Base-by-base conservation (phyloP, 2,113 vertebrate genomes). In the Recurvirostra avosetta region DNA sequence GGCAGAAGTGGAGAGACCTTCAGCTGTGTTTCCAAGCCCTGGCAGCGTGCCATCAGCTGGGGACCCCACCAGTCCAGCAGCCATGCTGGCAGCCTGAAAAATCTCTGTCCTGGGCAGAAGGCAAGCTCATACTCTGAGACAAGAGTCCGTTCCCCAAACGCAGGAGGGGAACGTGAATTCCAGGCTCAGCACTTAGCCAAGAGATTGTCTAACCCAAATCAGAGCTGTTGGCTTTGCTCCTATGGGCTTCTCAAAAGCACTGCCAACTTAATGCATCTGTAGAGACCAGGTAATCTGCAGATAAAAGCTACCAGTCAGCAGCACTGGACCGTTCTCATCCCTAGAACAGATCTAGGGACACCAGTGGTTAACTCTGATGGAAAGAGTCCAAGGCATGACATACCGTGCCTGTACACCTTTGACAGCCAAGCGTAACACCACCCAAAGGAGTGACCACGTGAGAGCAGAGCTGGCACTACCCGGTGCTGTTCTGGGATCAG, bases 391-490 rank as follows among this genome's bases (percentile, higher is more conserved):
- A 59, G 41, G 36, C 43, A 76, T 68, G 43, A 77, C 29, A 50
- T 50, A 14, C 50, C 27, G 47, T 7, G 4, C 40, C 61, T 11
- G 8, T 2, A 26, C 15, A 32, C 17, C 52, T 4, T 13, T 4
- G n/a, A 73, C 29, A 56, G 34, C 86, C 61, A 43, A 52, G 36
- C 11, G 0, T 32, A 56, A 50, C 40, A 12, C 11, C 0, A 0
- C 29, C 14, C 11, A 1, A 49, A 50, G 49, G 32, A 55, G 14
- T 0, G 6, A 19, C 36, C 25, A 7, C 0, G 4, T 5, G 23
- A 32, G 36, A 40, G 56, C 56, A 9, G 50, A 50, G 36, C 41
- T 5, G 1, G 38, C 27, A 6, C 20, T 9, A 18, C 25, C 34
- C 1, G 0, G 9, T 49, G 43, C 49, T 38, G 18, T 21, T 30